Base-by-base conservation (phyloP, 1,140 invertebrate genomes). In the Cydia fagiglandana region DNA sequence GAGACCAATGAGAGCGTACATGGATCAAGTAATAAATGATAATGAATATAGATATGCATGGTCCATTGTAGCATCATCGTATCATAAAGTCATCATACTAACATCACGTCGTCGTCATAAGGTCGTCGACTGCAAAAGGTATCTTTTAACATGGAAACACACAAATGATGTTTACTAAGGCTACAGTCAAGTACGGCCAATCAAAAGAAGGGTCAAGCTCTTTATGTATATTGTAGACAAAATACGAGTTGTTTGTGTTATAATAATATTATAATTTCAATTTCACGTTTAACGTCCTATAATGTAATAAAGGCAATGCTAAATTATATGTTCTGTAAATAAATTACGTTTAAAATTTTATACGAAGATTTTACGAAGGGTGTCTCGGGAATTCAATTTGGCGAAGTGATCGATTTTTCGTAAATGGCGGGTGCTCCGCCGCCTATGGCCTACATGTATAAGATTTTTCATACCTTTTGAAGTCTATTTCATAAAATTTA, bases 281-380 rank as follows among this genome's bases (percentile, higher is more conserved):
- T 61, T 24, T 24, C 15, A 24, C 56, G 64, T 38, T 30, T 30
- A 66, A 66, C 28, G 24, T 66, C 64, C 64, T 66, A 2, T 66
- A 66, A 30, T 66, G n/a, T 66, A 34, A 34, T 15, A 66, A 38
- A 66, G n/a, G 64, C 9, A 66, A 34, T 61, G 9, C 56, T 61
- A 24, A 61, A 61, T 24, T 61, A 61, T 24, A 61, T 61, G 20
- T 34, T 70, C 66, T 70, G 66, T 70, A 70, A 70, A 70, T 70
- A 70, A 70, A 41, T 70, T 38, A 45, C 34, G 66, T 70, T 70
- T 20, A 41, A 70, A 70, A 41, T 70, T 70, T 70, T 70, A 70
- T 70, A 70, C 30, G 9, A 38, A 41, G 34, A 38, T 34, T 70
- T 70, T 70, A 70, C 66, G 66, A 70, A 17, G 66, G 66, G 66